These are phyloP conservation scores for Halesus radiatus DNA, from an alignment of 1,140 invertebrate genomes.

Conservation along the genomic window DNA sequence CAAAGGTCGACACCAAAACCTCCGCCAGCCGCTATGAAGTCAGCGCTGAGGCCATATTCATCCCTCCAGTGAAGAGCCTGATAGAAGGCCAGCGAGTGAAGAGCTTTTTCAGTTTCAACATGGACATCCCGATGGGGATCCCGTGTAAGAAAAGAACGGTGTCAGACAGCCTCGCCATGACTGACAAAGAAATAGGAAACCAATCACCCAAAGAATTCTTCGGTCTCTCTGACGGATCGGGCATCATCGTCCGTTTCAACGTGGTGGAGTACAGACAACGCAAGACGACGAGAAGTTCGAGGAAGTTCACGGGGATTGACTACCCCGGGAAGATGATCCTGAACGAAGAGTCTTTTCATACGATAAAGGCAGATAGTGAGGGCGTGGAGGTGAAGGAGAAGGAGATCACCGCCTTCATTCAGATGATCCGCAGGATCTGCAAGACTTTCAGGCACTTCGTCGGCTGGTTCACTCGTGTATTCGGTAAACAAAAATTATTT, in stretches of 20 bases:
- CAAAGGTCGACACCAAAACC: not conserved
- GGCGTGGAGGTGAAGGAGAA: slow-evolving; percentile 59
- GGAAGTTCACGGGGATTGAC: slow-evolving; percentile 35
- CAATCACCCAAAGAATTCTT: slow-evolving; percentile 34
- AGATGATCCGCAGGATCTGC: slow-evolving; percentile 10
- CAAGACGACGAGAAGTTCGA: not conserved
- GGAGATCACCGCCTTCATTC: slow-evolving; percentile 11
- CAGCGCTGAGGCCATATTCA: not conserved
- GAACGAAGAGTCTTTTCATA: not conserved
- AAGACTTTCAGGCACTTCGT: slow-evolving; percentile 15
- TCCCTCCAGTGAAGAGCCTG: not conserved
- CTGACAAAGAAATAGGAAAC: slow-evolving; percentile 18
- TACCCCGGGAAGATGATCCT: slow-evolving; percentile 37
- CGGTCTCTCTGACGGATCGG: slow-evolving; percentile 47
- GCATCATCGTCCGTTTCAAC: slow-evolving; percentile 50
- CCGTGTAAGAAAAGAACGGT: not conserved
- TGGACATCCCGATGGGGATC: not conserved
- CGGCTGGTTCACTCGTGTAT: not conserved
- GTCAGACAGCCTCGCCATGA: not conserved
- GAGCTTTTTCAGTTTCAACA: slow-evolving; percentile 12
- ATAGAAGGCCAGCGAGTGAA: not conserved
- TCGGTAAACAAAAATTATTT: not conserved
- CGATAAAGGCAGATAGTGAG: slow-evolving; percentile 38
- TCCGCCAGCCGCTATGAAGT: not conserved
- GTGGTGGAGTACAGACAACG: slow-evolving; percentile 43